Conservation (phyloP, 30 jellyfish, hydroid and myxozoan genomes). For the Morbakka virulenta region DNA sequence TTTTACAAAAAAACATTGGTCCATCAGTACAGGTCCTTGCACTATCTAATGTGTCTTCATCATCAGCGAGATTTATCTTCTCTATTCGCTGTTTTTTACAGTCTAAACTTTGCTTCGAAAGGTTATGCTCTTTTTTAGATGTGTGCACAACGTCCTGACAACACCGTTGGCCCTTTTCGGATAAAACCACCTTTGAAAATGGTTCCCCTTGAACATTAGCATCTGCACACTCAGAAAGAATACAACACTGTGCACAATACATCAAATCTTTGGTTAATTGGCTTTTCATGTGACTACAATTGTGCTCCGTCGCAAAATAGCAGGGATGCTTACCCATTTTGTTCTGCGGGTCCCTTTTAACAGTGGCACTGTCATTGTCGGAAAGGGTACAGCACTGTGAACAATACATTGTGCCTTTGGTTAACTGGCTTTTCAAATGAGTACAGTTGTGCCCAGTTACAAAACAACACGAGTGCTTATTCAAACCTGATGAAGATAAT, state of each 20-base stretch:
- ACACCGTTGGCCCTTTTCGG: background rate
- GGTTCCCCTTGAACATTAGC: background rate
- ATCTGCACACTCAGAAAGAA: background rate
- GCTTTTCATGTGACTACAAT: background rate
- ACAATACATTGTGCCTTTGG: too few relatives aligned
- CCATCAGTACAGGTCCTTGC: background rate
- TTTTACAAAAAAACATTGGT: background rate
- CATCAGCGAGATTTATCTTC: background rate
- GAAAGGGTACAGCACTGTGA: too few relatives aligned
- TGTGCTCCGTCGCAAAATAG: too few relatives aligned
- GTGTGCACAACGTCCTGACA: background rate
- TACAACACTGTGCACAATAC: background rate
- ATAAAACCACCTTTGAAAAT: background rate
- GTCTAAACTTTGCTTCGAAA: background rate
- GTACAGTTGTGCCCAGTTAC: too few relatives aligned
- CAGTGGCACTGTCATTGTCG: too few relatives aligned
- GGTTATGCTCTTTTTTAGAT: background rate
- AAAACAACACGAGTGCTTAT: too few relatives aligned
- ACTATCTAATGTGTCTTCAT: background rate
- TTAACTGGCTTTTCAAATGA: too few relatives aligned
- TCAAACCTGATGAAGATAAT: too few relatives aligned
- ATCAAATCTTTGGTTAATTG: background rate
- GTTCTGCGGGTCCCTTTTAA: too few relatives aligned
- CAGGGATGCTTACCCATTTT: too few relatives aligned
- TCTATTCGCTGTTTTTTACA: background rate